Conservation (phyloP, 1,140 invertebrate species). For the Nomia melanderi region DNA sequence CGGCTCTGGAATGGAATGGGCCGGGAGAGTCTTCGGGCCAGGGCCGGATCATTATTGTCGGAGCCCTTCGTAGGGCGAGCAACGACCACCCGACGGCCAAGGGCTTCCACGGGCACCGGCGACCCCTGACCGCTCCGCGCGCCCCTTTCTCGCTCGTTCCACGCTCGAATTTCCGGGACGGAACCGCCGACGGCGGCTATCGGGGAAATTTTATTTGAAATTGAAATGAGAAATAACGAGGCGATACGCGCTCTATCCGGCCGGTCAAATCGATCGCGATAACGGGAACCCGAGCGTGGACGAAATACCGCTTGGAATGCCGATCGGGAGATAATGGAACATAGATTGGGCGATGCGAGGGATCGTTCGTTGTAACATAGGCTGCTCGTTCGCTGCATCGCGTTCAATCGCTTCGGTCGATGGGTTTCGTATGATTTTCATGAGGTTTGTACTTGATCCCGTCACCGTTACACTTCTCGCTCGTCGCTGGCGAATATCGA, state of each 20-base stretch:
- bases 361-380: too few relatives aligned
- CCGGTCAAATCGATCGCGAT: not conserved
- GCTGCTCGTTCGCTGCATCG: too few relatives aligned
- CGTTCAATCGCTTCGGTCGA: too few relatives aligned
- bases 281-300: not conserved
- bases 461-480: too few relatives aligned
- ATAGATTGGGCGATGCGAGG: too few relatives aligned
- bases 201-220: not conserved
- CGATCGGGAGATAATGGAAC: too few relatives aligned
- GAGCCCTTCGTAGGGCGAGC: conserved; percentile 36
- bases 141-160: not conserved
- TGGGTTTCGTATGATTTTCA: too few relatives aligned
- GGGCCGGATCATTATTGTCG: conserved; percentile 49
- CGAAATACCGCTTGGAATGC: not conserved
- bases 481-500: too few relatives aligned
- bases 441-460: too few relatives aligned
- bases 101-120: not conserved
- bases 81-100: not conserved
- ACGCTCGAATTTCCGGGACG: not conserved
- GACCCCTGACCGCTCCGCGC: not conserved
- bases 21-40: conserved; percentile 50
- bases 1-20: conserved; percentile 60
- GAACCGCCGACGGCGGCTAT: too few relatives aligned
- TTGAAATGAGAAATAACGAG: not conserved
- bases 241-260: too few relatives aligned